A percentile compares a stretch with the other conserved stretches of the same genome.
Conservation (phyloP, 2,113 vertebrate genomes). For the Hepsetus odoe region DNA sequence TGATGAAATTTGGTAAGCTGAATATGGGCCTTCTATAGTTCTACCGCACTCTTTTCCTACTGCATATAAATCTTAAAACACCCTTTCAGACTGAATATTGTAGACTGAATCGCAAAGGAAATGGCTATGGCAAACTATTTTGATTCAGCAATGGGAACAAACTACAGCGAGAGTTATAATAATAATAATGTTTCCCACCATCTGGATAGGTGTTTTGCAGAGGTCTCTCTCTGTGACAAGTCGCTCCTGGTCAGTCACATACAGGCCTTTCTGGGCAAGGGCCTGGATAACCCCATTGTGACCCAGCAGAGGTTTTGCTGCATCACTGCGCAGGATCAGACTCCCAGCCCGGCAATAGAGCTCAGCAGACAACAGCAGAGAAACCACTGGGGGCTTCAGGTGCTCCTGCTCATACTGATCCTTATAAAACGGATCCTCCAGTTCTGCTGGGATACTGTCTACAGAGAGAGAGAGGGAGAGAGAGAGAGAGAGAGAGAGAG, state of each 20-base stretch:
- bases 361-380: conserved; percentile 92
- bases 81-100: too few relatives aligned
- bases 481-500: neutral
- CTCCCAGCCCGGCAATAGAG: conserved; percentile 96
- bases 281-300: conserved; percentile 98
- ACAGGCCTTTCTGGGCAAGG: conserved; percentile 95
- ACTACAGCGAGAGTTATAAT: neutral
- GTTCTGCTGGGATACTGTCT: conserved; percentile 93
- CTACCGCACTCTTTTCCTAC: neutral
- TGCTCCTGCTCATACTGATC: conserved; percentile 98
- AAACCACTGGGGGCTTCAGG: conserved; percentile 92
- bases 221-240: conserved; percentile 95
- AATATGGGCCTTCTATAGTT: too few relatives aligned
- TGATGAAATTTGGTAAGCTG: too few relatives aligned
- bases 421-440: conserved; percentile 90
- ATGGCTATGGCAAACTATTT: too few relatives aligned
- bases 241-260: conserved; percentile 94
- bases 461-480: conserved; percentile 5
- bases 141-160: neutral
- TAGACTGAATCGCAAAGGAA: too few relatives aligned
- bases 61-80: too few relatives aligned
- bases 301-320: conserved; percentile 92
- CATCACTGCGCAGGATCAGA: conserved; percentile 95
- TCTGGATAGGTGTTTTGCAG: conserved; percentile 91
- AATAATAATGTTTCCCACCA: conserved; percentile 80